phyloP scores from a whole-genome alignment of 1,140 invertebrate species.

The Cotesia vestalis region DNA sequence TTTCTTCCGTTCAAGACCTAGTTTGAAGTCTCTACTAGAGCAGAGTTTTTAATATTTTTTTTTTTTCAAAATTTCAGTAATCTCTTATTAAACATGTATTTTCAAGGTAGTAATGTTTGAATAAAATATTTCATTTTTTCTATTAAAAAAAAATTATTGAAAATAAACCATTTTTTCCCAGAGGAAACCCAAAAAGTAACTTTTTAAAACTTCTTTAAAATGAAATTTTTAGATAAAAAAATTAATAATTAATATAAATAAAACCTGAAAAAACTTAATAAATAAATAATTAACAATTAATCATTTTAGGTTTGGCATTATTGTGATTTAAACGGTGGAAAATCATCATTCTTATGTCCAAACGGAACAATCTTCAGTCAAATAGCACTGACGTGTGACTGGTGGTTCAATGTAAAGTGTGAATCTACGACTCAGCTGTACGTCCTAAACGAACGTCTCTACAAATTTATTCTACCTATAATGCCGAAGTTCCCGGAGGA shows the following conservation, averaged over 20 bases:
- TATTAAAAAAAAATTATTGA: too few relatives aligned
- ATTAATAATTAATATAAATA: neutral
- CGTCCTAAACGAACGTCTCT: conserved; percentile 86
- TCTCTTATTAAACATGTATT: too few relatives aligned
- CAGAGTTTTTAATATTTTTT: too few relatives aligned
- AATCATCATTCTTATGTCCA: conserved; percentile 89
- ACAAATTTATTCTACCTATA: conserved; percentile 86
- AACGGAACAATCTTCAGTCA: conserved; percentile 93
- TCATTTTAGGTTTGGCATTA: conserved; percentile 85
- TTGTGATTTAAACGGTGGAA: conserved; percentile 89
- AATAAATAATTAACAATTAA: conserved; percentile 25
- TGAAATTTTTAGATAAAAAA: too few relatives aligned
- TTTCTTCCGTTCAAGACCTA: too few relatives aligned
- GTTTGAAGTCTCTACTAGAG: too few relatives aligned
- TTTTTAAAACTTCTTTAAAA: too few relatives aligned
- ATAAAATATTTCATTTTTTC: too few relatives aligned
- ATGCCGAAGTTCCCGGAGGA: conserved; percentile 88
- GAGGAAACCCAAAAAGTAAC: too few relatives aligned
- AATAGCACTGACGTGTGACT: conserved; percentile 84
- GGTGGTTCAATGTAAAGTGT: conserved; percentile 93
- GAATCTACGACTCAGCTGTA: conserved; percentile 83
- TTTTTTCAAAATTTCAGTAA: too few relatives aligned
- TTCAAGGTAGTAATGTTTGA: too few relatives aligned
- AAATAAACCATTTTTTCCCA: too few relatives aligned
- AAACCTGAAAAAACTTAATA: neutral